phyloP scores from a whole-genome alignment of 2,888 invertebrate species.

The Prosapia bicincta region DNA sequence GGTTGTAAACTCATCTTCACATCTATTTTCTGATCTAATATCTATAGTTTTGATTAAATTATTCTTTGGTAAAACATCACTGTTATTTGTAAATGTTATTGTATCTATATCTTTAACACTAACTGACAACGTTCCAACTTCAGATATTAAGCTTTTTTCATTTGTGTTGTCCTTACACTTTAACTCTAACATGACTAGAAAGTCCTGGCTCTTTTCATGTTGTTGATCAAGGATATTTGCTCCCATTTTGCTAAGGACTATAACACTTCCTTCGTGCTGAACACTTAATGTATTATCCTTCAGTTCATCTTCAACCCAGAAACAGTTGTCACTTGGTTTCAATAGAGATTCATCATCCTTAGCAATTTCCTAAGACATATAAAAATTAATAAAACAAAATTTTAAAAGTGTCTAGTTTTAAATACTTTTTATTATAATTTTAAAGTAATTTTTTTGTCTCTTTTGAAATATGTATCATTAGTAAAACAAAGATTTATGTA shows the following conservation, averaged over 20 bases:
- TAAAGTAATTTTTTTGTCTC: too few species aligned
- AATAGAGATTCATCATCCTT: not conserved
- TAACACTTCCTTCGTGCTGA: not conserved
- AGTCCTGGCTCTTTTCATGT: not conserved
- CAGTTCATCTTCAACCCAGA: not conserved
- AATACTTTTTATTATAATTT: too few species aligned
- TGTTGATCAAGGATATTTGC: not conserved
- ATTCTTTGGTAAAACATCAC: not conserved
- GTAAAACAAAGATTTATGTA: too few species aligned
- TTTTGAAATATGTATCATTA: too few species aligned
- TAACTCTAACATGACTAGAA: not conserved
- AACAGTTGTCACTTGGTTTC: not conserved
- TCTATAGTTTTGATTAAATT: not conserved
- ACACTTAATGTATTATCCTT: not conserved
- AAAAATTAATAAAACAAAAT: too few species aligned
- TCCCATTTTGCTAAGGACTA: not conserved
- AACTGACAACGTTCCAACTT: not conserved
- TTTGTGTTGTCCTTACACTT: not conserved
- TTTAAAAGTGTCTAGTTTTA: too few species aligned
- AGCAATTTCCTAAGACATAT: not conserved
- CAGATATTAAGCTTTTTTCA: not conserved
- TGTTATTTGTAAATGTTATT: not conserved
- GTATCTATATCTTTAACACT: not conserved
- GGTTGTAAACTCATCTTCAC: not conserved
- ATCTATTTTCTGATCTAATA: not conserved